phyloP scores from a whole-genome alignment of 2,888 invertebrate species.

The Andrena minutula region DNA sequence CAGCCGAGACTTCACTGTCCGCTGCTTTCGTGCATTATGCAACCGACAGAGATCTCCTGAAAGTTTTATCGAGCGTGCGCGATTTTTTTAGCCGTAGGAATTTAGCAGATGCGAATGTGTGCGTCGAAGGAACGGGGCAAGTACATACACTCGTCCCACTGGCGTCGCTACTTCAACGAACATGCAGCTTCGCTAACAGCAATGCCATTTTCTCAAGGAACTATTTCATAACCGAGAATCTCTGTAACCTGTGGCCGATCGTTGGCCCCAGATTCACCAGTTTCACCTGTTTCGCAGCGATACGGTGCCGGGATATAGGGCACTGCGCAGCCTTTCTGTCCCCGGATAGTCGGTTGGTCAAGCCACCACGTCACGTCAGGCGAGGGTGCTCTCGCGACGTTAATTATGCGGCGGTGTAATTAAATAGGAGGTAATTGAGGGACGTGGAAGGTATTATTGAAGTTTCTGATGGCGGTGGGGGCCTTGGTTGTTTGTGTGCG shows the following conservation, averaged over 20 bases:
- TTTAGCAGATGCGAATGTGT: conserved; percentile 52
- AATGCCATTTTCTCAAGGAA: not conserved
- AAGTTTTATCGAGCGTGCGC: conserved; percentile 71
- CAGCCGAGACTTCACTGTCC: conserved; percentile 45
- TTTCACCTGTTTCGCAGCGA: not conserved
- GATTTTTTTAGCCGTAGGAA: conserved; percentile 63
- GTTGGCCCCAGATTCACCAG: not conserved
- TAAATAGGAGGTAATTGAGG: conserved; percentile 81
- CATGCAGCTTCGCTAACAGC: conserved; percentile 34
- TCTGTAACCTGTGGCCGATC: not conserved
- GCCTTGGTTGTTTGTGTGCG: conserved; percentile 58
- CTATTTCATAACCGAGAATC: not conserved
- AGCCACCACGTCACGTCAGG: conserved; percentile 63
- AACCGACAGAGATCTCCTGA: conserved; percentile 65
- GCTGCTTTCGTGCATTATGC: conserved; percentile 67
- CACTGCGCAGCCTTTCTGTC: conserved; percentile 11
- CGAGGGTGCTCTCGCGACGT: conserved; percentile 73
- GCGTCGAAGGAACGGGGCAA: conserved; percentile 43
- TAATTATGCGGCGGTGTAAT: conserved; percentile 81
- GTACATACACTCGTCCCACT: conserved; percentile 33
- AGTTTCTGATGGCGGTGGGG: conserved; percentile 77
- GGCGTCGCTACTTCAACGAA: conserved; percentile 36
- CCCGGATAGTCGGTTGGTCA: conserved; percentile 33
- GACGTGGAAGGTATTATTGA: conserved; percentile 80
- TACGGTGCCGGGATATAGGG: conserved; percentile 6